Evolutionary conservation across 2,888 invertebrate genomes (phyloP), one percentile per base, ranked within the genome.

Genomic region (Tuberolachnus salignus): DNA sequence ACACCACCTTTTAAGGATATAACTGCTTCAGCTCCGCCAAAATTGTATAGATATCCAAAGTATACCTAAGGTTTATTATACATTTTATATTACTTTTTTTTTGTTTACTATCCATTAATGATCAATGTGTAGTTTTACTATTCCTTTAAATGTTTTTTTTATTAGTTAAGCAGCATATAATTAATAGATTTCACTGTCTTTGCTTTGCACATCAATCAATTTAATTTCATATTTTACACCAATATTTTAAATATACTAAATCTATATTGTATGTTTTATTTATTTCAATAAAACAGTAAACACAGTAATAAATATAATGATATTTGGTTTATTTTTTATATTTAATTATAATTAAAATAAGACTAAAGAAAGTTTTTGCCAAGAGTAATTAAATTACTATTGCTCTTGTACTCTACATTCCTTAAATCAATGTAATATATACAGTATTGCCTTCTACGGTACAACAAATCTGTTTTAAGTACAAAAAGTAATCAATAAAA

Each of bases 1-100:
- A 78, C 78, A 44, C 78, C 78, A n/a, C 78, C 78, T 9, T 78
- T 78, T 57, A 78, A 23, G 14, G 69, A 78, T 0, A 49, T 69
- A 1, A 69, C 78, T 61, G 67, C 78, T n/a, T 78, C 78, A 69
- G 78, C 78, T 34, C 78, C 78, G n/a, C 61, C 78, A 34, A 78
- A 78, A 69, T 61, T 78, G 13, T 78, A 51, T 26, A 49, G 51
- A 42, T 10, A n/a, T n/a, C 55, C 57, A 26, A 67, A 75, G 26
- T 59, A 11, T 57, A 57, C 75, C n/a, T 75, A 59, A 75, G 13
- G 6, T 59, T 67, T 66, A 55, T 64, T 70, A 46, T 61, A 8
- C 14, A 34, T n/a, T 10, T 16, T 69, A n/a, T n/a, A 66, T 66
- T 67, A 19, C n/a, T 63, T 67, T 51, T 26, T 19, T 63, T 44